Percentiles rank a stretch among this genome's conserved stretches.
phyloP scores from a whole-genome alignment of 2,797 vertebrate genomes.

The Spinus olivaceus region DNA sequence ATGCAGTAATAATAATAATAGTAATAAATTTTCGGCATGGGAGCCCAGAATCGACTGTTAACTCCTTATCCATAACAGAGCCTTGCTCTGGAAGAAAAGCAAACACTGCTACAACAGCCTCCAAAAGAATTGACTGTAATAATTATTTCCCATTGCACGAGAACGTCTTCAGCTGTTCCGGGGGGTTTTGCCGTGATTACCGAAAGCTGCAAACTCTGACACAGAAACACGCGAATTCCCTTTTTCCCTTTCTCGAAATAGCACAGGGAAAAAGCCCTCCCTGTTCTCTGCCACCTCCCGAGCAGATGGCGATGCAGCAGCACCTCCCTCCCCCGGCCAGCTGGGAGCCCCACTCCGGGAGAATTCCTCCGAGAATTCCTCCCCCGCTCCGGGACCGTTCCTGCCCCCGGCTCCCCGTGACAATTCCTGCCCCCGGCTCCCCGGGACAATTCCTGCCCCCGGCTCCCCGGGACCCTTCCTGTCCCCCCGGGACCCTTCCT shows the following conservation, averaged over 20 bases:
- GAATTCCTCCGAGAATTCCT: neutral
- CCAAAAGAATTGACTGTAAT: neutral
- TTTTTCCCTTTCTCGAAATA: neutral
- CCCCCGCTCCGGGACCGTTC: neutral
- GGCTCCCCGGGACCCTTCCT: no score
- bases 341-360: neutral
- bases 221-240: neutral
- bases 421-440: no score
- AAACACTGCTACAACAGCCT: neutral
- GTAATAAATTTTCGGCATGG: neutral
- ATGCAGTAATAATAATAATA: neutral
- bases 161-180: neutral
- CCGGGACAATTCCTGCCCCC: no score
- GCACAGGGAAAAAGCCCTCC: neutral
- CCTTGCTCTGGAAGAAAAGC: neutral
- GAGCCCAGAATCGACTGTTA: neutral
- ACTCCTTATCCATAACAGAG: neutral
- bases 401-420: no score
- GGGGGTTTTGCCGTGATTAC: neutral
- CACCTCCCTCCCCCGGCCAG: slow-evolving; percentile 41
- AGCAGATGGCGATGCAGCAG: slow-evolving; percentile 11
- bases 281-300: neutral
- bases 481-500: no score
- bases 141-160: neutral
- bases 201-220: neutral